Evolutionary conservation across 1,140 invertebrate species (phyloP).

Genomic region (Hylyphantes graminicola): DNA sequence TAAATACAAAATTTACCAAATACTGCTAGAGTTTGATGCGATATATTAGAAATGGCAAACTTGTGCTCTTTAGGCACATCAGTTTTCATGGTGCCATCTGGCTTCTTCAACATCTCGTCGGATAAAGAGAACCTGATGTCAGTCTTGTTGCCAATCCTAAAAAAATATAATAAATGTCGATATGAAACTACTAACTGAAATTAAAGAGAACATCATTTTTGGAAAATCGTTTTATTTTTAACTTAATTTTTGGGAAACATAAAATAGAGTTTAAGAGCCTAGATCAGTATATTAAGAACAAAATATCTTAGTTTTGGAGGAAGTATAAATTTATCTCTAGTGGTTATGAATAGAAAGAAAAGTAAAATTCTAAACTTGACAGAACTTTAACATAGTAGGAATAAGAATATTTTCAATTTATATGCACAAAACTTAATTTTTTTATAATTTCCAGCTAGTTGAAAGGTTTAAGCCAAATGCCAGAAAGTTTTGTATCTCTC

Average conservation of each 20-base stretch:
- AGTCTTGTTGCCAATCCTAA: slow-evolving; percentile 74
- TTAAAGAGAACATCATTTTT: neutral
- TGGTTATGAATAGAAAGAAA: too few species aligned
- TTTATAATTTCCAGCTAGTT: too few species aligned
- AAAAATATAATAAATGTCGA: slow-evolving; percentile 37
- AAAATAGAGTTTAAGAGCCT: neutral
- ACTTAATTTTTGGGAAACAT: neutral
- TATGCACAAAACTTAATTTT: too few species aligned
- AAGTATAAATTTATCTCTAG: too few species aligned
- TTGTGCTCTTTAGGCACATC: slow-evolving; percentile 89
- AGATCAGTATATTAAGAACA: neutral
- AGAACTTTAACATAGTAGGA: too few species aligned
- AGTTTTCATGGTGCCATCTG: slow-evolving; percentile 74
- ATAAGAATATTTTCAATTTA: too few species aligned
- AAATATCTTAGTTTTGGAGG: neutral
- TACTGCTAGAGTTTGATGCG: slow-evolving; percentile 86
- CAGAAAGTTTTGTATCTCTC: too few species aligned
- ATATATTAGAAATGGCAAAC: slow-evolving; percentile 88
- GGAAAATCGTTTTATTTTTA: neutral
- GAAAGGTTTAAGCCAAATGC: too few species aligned
- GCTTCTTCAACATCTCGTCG: slow-evolving; percentile 78
- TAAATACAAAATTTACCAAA: slow-evolving; percentile 77
- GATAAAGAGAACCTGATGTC: slow-evolving; percentile 78
- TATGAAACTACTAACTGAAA: slow-evolving; percentile 61
- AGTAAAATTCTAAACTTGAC: too few species aligned